Evolutionary conservation across 2,113 vertebrate species (phyloP).

Genomic region (Glaucidium brasilianum): DNA sequence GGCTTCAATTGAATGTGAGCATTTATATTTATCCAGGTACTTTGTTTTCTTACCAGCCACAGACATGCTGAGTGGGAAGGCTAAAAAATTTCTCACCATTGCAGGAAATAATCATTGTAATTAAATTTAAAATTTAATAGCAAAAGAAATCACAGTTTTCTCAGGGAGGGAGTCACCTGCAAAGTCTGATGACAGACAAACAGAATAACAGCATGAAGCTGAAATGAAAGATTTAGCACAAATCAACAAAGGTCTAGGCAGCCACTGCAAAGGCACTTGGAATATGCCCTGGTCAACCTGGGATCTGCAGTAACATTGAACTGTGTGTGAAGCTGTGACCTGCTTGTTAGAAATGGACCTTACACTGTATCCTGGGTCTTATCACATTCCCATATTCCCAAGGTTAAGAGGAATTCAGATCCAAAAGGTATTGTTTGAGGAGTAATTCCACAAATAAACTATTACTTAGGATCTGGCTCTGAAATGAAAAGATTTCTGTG

Average conservation of each 20-base stretch:
- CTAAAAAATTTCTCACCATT: neutral
- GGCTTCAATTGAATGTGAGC: neutral
- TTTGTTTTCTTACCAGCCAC: constrained; percentile 9
- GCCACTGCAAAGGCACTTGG: neutral
- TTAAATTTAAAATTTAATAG: neutral
- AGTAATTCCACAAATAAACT: neutral
- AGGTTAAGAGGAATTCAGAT: neutral
- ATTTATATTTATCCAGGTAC: constrained; percentile 17
- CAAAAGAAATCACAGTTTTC: neutral
- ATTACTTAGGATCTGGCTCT: neutral
- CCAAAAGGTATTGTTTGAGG: neutral
- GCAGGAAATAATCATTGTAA: neutral
- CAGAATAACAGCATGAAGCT: neutral
- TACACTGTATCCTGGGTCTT: neutral
- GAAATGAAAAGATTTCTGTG: neutral
- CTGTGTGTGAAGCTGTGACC: neutral
- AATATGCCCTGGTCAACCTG: neutral
- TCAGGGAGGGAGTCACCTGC: neutral
- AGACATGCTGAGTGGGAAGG: constrained; percentile 1
- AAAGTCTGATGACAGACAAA: neutral
- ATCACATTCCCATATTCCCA: neutral
- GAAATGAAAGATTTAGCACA: neutral
- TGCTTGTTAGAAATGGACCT: neutral
- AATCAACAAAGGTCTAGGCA: neutral
- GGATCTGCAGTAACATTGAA: neutral